Evolutionary conservation across 2,113 vertebrate genomes (phyloP).

Genomic region (Laticauda laticaudata): DNA sequence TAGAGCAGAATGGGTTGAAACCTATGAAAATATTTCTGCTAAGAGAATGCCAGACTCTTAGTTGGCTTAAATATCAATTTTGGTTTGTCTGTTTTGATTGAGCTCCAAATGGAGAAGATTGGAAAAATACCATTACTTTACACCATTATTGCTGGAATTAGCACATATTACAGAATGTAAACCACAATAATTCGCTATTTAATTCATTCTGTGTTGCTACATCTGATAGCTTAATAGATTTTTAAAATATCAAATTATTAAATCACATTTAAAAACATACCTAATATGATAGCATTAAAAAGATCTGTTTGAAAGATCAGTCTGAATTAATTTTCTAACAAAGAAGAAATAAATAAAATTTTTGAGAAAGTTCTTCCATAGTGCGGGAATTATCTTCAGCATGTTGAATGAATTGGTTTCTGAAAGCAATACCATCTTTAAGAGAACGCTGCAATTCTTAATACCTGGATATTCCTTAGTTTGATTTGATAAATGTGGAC

Average conservation of each 20-base stretch:
- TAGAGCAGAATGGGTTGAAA: neutral
- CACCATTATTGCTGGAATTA: neutral
- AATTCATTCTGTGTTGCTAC: neutral
- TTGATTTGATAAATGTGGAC: neutral
- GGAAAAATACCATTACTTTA: neutral
- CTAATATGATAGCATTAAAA: neutral
- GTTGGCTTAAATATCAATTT: neutral
- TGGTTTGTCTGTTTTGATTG: neutral
- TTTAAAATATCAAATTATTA: neutral
- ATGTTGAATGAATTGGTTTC: neutral
- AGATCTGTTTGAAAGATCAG: neutral
- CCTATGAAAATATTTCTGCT: neutral
- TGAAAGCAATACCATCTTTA: neutral
- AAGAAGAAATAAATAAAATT: neutral
- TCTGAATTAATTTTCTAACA: neutral
- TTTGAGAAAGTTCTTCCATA: neutral
- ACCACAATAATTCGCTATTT: neutral
- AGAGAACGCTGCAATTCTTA: neutral
- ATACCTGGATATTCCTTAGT: neutral
- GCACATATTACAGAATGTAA: neutral
- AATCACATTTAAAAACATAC: neutral
- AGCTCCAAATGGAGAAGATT: neutral
- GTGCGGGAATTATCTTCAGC: neutral
- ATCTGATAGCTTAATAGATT: neutral
- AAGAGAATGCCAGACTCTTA: neutral